Base-by-base conservation (phyloP, 2,113 vertebrate genomes). In the Corvus moneduloides region DNA sequence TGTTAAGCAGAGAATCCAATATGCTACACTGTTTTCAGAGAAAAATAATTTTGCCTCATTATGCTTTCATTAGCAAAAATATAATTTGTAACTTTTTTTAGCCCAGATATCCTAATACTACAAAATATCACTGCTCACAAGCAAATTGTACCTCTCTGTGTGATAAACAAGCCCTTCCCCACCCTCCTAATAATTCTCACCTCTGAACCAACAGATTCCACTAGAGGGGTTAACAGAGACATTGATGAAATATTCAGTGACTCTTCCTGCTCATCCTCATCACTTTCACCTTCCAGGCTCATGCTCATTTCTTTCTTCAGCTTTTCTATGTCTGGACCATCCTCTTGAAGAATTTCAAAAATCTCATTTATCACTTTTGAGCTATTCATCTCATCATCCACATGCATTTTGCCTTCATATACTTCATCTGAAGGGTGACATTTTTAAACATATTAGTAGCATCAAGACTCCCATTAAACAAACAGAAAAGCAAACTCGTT, bases 161-260 rank as follows among this genome's bases (percentile, higher is more conserved):
- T 22, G 17, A 76, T 24, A 67, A 93, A 54, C 11, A 49, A 62
- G 28, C 9, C 24, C 32, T 67, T 93, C 19, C 32, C 37, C 21
- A 77, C 3, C 21, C 10, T 67, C 87, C 8, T 13, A 35, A 43
- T 24, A 81, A 26, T 27, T 48, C 97, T 98, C 80, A 98, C 98
- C 97, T 99, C 98, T 69, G 99, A 98, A 96, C 98, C 98, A 85
- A 99, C 99, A 3, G 99, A 99, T 96, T 99, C 99, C n/a, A 97
- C 98, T 66, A 99, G 93, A 2, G 99, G 99, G n/a, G 98, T 94
- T 54, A 99, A 98, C n/a, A 99, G 95, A 58, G 99, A 99, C 99
- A 99, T 99, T 4, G 99, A 99, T 41, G 99, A 99, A 97, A 99
- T 99, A 77, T 99, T 99, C 74, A 99, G 94, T 6, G 98, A 97